Base-by-base conservation (phyloP, 2,888 invertebrate genomes). In the Epinotia ramella region DNA sequence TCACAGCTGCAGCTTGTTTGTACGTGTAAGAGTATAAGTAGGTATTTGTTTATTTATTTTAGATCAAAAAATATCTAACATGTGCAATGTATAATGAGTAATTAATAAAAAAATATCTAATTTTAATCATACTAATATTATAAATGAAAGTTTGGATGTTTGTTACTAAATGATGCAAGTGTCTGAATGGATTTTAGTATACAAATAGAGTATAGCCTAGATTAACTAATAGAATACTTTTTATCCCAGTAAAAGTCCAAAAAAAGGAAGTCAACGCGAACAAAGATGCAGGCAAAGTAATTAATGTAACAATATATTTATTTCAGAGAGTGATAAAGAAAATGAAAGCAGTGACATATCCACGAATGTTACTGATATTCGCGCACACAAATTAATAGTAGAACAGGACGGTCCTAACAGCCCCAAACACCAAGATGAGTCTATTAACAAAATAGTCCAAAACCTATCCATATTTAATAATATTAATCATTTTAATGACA, bases 261-360 rank as follows among this genome's bases (percentile, higher is more conserved):
- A 24, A 24, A 24, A 28, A 28, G 24, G 24, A 28, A 28, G 24
- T 28, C 3, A 28, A 28, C 3, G 24, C 24, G 3, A 28, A 3
- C 3, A 3, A 33, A 33, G 6, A 33, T 6, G 7, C 3, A 3
- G 2, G 16, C 16, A 60, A 28, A 62, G 16, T 33, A 33, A 24
- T 12, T 6, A 5, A 13, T 11, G 3, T 57, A 57, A 3, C 16
- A 40, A 4, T 53, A 63, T 75, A 57, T 71, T 59, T 76, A 77
- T 88, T 88, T 63, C 84, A 94, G 93, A 89, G 74, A 89, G 90
- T 18, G 89, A 91, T 20, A 92, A 93, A 82, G 94, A 93, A 86
- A 93, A 93, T 12, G 79, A 81, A 73, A 77, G 77, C 56, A 67
- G 57, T 64, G 78, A 82, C 73, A 33, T 70, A 62, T 80, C 81